Base-by-base conservation (phyloP, 2,797 vertebrate species). In the Xenops minutus region DNA sequence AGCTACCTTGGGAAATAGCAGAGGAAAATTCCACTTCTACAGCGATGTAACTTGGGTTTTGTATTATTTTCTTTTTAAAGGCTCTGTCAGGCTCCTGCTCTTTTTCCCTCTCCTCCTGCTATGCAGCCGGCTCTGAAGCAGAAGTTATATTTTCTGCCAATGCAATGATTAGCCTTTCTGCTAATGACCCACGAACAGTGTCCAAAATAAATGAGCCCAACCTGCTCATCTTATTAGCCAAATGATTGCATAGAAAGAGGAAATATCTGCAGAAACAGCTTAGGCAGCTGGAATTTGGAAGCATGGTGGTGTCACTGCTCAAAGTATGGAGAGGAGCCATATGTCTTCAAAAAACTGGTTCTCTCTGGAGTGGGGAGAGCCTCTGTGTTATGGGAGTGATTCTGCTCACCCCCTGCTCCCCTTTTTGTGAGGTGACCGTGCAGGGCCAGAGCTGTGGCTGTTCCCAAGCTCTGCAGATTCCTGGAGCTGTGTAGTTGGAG, bases 121-220 rank as follows among this genome's bases (percentile, higher is more conserved):
- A 37, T 0, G 18, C 94, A 96, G 79, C 85, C 91, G 59, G 79
- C 94, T 90, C 94, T 91, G 95, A 93, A 95, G 91, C 89, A 93
- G 92, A 91, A 93, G 63, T 56, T 83, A 59, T 89, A 30, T 86
- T 88, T 93, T 94, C 89, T 95, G 95, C 96, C 95, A 96, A 88
- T 68, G 89, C 88, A 85, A 95, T 92, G 87, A 97, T 96, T 95
- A 94, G 91, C 89, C 89, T 91, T 93, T 88, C 94, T 23, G 66
- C 91, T 97, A 96, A 96, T 97, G 94, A 95, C 92, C 93, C 95
- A 96, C 80, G 76, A 96, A 86, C 82, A 90, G 94, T 63, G 76
- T 94, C 94, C 96, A 96, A 94, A 97, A 96, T 95, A 96, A 96
- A 96, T 96, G 96, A 94, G 91, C 92, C 95, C 95, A 93, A 93